Percentiles rank a stretch among this genome's conserved stretches.
Conservation (phyloP, 1,140 invertebrate genomes). For the Eurosta solidaginis region DNA sequence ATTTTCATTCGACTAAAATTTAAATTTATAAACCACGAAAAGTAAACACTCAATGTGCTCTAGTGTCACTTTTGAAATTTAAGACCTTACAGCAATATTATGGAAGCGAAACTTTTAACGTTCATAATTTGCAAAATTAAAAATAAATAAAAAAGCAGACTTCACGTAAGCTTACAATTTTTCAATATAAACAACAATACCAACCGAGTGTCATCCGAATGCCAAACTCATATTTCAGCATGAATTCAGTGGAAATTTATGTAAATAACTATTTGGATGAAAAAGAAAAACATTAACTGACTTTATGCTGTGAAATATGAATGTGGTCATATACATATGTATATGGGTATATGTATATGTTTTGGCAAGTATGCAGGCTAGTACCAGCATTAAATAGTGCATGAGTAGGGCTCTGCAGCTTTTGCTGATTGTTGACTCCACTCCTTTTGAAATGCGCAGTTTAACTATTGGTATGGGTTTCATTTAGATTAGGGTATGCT, state of each 20-base stretch:
- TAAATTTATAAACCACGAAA: no score
- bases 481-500: background rate
- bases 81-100: no score
- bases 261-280: background rate
- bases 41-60: no score
- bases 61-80: no score
- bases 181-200: background rate
- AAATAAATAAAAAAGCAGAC: background rate
- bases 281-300: slow-evolving; percentile 11
- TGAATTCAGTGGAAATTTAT: slow-evolving; percentile 20
- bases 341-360: background rate
- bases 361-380: background rate
- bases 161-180: background rate
- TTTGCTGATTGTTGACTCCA: background rate
- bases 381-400: background rate
- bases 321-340: background rate
- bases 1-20: no score
- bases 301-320: background rate
- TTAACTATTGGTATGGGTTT: background rate
- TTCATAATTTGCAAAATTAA: no score
- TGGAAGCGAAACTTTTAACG: no score
- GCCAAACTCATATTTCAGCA: slow-evolving; percentile 18
- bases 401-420: background rate
- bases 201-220: background rate
- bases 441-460: background rate